phyloP scores from a whole-genome alignment of 1,140 invertebrate species.

The Nasonia longicornis region DNA sequence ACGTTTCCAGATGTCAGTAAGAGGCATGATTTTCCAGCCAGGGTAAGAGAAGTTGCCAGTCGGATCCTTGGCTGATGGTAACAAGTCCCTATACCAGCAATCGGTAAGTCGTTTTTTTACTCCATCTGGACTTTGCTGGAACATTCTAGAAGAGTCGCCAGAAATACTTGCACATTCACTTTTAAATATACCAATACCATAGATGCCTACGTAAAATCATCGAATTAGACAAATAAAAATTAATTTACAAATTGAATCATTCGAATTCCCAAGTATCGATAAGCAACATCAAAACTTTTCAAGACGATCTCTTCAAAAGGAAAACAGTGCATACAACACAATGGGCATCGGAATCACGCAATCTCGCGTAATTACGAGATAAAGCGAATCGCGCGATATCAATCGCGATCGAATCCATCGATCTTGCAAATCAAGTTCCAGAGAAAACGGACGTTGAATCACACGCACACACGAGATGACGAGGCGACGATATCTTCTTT shows the following conservation, averaged over 20 bases:
- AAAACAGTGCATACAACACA: too few relatives aligned
- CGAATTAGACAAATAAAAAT: too few relatives aligned
- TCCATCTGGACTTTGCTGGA: not conserved
- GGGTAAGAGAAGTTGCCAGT: not conserved
- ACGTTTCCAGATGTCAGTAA: not conserved
- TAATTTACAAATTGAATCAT: too few relatives aligned
- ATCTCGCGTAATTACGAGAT: conserved; percentile 1
- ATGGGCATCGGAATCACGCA: not conserved
- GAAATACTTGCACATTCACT: not conserved
- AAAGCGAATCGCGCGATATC: not conserved
- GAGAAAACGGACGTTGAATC: not conserved
- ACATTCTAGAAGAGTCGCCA: conserved; percentile 22
- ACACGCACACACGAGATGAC: not conserved
- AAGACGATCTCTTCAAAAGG: too few relatives aligned
- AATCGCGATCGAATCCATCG: not conserved
- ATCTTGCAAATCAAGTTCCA: not conserved
- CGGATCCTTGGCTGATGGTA: not conserved
- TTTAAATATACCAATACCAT: too few relatives aligned
- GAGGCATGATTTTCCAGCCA: not conserved
- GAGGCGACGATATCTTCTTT: conserved; percentile 3
- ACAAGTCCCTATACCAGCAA: not conserved
- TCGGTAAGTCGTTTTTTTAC: conserved; percentile 4
- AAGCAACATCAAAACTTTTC: too few relatives aligned
- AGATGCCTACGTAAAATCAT: too few relatives aligned
- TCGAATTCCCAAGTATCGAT: not conserved